Evolutionary conservation across 23 tunicate genomes (phyloP).

Genomic region (Clavelina lepadiformis): DNA sequence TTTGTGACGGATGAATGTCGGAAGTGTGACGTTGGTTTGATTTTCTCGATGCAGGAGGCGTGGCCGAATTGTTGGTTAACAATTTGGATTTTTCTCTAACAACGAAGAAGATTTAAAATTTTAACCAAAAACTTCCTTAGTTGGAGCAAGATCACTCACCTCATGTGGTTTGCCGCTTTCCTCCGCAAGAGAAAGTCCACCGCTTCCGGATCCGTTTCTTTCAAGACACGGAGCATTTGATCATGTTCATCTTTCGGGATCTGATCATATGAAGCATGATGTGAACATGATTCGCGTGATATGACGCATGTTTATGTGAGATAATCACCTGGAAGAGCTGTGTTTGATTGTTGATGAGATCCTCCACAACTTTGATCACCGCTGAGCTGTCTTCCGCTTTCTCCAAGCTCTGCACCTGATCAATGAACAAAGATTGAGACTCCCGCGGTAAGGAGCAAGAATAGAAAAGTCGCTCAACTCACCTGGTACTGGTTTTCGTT

Average conservation of each 20-base stretch:
- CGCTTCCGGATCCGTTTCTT: conserved; percentile 83
- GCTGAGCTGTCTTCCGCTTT: conserved; percentile 63
- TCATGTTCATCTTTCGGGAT: conserved; percentile 63
- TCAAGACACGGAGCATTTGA: conserved; percentile 52
- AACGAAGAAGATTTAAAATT: no score
- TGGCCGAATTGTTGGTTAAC: no score
- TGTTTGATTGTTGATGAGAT: conserved; percentile 49
- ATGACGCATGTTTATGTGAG: no score
- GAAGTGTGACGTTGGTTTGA: no score
- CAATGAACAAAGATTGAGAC: no score
- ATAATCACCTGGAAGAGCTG: conserved; percentile 70
- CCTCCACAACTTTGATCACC: conserved; percentile 63
- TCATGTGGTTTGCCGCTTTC: conserved; percentile 73
- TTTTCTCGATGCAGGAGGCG: no score
- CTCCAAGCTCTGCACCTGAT: conserved; percentile 74
- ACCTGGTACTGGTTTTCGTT: conserved; percentile 63
- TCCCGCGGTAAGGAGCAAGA: no score
- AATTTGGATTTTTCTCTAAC: no score
- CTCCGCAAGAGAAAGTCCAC: conserved; percentile 81
- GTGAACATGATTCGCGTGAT: no score
- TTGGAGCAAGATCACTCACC: conserved; percentile 14
- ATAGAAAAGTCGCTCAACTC: no score
- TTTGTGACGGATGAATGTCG: no score
- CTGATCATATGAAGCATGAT: conserved; percentile 8
- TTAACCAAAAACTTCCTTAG: no score